These are phyloP conservation scores for Strix occidentalis DNA, from an alignment of 2,797 vertebrate genomes.

Conservation along the genomic window DNA sequence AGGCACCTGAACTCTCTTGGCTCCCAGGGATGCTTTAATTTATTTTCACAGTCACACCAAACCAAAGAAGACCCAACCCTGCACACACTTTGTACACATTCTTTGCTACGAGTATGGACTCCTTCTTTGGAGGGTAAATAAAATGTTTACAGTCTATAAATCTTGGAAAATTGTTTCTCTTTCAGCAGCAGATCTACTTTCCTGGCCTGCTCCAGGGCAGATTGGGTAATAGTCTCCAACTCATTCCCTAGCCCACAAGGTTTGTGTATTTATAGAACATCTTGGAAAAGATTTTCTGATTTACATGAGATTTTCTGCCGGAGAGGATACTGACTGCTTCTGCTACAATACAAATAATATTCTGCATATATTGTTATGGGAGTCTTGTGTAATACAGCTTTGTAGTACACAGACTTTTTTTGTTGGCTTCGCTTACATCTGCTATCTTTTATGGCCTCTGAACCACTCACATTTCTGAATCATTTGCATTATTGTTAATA, in stretches of 20 bases:
- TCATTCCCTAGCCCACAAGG: background rate
- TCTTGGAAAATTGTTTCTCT: background rate
- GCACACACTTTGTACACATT: background rate
- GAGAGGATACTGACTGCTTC: background rate
- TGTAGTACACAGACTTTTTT: background rate
- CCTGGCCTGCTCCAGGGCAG: background rate
- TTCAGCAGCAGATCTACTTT: background rate
- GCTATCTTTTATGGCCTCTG: background rate
- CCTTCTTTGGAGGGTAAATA: background rate
- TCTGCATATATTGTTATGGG: background rate
- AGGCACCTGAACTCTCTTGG: background rate
- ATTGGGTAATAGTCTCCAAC: background rate
- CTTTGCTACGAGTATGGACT: background rate
- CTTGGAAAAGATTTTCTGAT: conserved; percentile 6
- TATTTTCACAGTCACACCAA: background rate
- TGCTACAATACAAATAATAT: background rate
- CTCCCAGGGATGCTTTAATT: background rate
- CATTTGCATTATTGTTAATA: background rate
- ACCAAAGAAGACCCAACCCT: background rate
- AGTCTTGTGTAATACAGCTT: background rate
- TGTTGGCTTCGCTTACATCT: background rate
- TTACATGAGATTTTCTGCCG: background rate
- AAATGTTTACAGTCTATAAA: conserved; percentile 11
- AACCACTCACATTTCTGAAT: background rate
- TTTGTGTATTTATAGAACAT: background rate